Evolutionary conservation across 2,888 invertebrate species (phyloP).

Genomic region (Chalcis sispes): DNA sequence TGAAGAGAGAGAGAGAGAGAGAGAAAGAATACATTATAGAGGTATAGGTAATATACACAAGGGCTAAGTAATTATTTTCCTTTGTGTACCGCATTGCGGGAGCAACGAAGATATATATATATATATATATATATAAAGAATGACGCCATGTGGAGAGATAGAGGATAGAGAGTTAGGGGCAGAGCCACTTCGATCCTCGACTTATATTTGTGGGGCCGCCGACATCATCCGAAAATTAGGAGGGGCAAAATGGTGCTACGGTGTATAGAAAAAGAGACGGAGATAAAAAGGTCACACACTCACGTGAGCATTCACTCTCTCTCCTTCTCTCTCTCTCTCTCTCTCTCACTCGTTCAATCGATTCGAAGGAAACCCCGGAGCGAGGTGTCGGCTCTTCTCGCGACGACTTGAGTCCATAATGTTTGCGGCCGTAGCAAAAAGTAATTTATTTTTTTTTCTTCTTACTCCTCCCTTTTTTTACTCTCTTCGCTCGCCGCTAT

Average conservation of each 20-base stretch:
- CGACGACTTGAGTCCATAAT: no score
- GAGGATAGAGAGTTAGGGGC: no score
- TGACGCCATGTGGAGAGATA: conserved; percentile 70
- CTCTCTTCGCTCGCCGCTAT: no score
- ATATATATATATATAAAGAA: conserved; percentile 20
- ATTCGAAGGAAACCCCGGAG: background rate
- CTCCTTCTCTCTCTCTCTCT: no score
- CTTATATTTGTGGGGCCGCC: no score
- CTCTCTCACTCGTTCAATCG: background rate
- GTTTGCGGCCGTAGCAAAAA: no score
- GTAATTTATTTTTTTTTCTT: conserved; percentile 1
- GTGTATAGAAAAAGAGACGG: no score
- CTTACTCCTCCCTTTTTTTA: background rate
- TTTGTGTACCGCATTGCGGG: conserved; percentile 67
- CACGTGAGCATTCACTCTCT: background rate
- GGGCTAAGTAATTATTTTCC: conserved; percentile 72
- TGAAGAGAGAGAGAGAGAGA: no score
- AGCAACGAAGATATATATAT: conserved; percentile 46
- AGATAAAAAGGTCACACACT: conserved; percentile 8
- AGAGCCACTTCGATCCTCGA: conserved; percentile 53
- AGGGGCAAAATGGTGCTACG: conserved; percentile 63
- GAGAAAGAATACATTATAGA: no score
- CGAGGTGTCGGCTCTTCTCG: conserved; percentile 29
- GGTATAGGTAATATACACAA: no score
- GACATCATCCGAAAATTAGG: conserved; percentile 64